Conservation (phyloP, 2,113 vertebrate genomes). For the western clawed frog (Xenopus tropicalis) region DNA sequence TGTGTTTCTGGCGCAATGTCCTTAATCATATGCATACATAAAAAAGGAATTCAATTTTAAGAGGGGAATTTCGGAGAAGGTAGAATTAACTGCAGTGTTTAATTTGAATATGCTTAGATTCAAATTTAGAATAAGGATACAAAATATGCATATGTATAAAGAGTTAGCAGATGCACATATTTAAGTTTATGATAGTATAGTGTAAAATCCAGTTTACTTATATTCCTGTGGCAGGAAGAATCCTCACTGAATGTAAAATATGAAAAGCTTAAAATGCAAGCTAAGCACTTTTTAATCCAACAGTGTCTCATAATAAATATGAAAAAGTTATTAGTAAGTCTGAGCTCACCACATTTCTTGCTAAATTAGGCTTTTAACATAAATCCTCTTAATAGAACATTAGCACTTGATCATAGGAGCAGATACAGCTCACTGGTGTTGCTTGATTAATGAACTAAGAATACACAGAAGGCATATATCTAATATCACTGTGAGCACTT, state of each 20-base stretch:
- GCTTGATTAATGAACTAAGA: slow-evolving; percentile 5
- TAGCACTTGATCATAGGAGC: neutral
- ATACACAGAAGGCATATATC: neutral
- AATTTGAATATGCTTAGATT: no score
- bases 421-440: neutral
- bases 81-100: no score
- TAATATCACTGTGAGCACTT: neutral
- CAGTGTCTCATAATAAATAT: neutral
- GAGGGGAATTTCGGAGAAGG: no score
- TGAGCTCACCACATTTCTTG: neutral
- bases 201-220: no score
- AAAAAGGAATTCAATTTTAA: no score
- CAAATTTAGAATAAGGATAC: no score
- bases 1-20: no score
- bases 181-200: no score
- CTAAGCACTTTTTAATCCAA: neutral
- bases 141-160: no score
- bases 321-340: neutral
- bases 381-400: slow-evolving; percentile 24
- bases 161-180: no score
- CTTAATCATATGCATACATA: no score
- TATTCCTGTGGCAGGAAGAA: neutral
- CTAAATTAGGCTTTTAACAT: slow-evolving; percentile 11
- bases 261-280: slow-evolving; percentile 2
- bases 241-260: no score